phyloP scores from a whole-genome alignment of 2,797 vertebrate species.

The Arnoldichthys spilopterus region DNA sequence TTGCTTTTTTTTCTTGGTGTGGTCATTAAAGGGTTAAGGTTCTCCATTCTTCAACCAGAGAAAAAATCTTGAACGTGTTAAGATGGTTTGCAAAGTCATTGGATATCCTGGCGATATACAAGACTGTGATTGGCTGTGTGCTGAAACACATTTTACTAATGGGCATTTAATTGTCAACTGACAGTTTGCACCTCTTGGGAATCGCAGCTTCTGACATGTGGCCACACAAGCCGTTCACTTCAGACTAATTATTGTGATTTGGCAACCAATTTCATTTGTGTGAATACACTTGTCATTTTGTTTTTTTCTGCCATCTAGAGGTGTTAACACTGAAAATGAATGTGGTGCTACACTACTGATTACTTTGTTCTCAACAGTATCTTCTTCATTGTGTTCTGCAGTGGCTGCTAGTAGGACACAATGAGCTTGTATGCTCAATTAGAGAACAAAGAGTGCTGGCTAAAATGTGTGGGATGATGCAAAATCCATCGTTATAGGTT shows the following conservation, averaged over 20 bases:
- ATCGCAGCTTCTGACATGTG: not conserved
- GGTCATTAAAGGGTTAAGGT: too few relatives aligned
- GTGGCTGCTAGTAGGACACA: not conserved
- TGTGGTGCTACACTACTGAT: slow-evolving; percentile 9
- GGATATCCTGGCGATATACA: not conserved
- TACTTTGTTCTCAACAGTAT: not conserved
- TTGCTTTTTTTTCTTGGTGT: too few relatives aligned
- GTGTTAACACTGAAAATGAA: slow-evolving; percentile 2
- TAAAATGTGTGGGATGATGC: too few relatives aligned
- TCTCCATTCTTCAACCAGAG: slow-evolving; percentile 1
- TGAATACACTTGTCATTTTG: slow-evolving; percentile 11
- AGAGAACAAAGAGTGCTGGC: not conserved
- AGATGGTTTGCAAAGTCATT: not conserved
- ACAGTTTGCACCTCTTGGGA: slow-evolving; percentile 25
- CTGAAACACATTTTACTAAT: slow-evolving; percentile 42
- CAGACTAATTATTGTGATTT: slow-evolving; percentile 15
- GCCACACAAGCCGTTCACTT: slow-evolving; percentile 10
- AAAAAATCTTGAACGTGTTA: not conserved
- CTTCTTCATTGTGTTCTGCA: not conserved
- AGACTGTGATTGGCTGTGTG: slow-evolving; percentile 13
- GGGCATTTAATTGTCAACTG: slow-evolving; percentile 36
- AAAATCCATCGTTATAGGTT: not conserved
- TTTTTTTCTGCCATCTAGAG: not conserved
- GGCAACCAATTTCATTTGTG: not conserved
- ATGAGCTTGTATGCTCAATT: not conserved